phyloP scores from a whole-genome alignment of 2,797 vertebrate species.

The Centroberyx gerrardi region DNA sequence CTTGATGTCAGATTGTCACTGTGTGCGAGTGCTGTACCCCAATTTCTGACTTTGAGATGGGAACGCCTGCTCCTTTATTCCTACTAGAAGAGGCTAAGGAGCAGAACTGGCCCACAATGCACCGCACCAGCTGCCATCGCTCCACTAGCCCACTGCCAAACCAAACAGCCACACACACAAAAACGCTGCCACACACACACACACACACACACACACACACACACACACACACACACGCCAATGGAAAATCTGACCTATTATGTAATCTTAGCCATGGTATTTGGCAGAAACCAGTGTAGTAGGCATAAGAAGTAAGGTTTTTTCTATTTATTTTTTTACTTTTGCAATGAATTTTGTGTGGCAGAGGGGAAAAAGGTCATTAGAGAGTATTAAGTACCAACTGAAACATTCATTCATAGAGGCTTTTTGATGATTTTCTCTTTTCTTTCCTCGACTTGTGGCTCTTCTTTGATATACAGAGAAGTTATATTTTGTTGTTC shows the following conservation, averaged over 20 bases:
- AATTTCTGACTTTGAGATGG: slow-evolving; percentile 21
- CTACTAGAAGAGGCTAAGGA: slow-evolving; percentile 32
- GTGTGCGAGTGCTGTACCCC: background rate
- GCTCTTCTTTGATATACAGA: background rate
- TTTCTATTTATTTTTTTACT: background rate
- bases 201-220: slow-evolving; percentile 56
- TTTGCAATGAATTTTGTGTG: slow-evolving; percentile 13
- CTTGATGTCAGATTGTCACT: background rate
- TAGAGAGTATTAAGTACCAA: background rate
- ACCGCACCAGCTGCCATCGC: slow-evolving; percentile 65
- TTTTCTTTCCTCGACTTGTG: no score
- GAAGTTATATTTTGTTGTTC: slow-evolving; percentile 13
- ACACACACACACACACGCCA: slow-evolving; percentile 66
- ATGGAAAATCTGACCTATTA: slow-evolving; percentile 75
- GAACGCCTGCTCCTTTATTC: slow-evolving; percentile 16
- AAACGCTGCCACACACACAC: slow-evolving; percentile 22
- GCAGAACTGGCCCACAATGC: slow-evolving; percentile 51
- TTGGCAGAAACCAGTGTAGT: slow-evolving; percentile 51
- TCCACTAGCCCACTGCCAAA: slow-evolving; percentile 67
- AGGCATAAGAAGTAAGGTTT: slow-evolving; percentile 23
- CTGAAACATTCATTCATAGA: background rate
- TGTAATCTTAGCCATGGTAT: slow-evolving; percentile 61
- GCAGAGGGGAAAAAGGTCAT: background rate
- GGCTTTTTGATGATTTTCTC: no score
- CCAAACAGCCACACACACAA: slow-evolving; percentile 68